phyloP scores from a whole-genome alignment of 2,797 vertebrate species.

The Halcyon chelicuti region DNA sequence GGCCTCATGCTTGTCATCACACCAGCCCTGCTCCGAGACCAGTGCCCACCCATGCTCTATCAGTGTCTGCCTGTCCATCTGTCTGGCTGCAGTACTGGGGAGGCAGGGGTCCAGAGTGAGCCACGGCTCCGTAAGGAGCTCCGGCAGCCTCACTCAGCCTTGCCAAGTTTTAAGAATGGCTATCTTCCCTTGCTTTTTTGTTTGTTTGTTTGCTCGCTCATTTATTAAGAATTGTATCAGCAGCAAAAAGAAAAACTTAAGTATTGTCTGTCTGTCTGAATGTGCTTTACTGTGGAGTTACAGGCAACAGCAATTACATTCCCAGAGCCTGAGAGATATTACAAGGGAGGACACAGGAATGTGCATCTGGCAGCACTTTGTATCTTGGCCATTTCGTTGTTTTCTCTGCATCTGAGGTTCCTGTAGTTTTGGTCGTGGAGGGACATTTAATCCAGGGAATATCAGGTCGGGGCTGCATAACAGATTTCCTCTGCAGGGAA shows the following conservation, averaged over 20 bases:
- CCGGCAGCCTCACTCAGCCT: accelerated
- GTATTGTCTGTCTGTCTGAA: not conserved
- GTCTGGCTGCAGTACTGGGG: accelerated
- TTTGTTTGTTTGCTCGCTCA: not conserved
- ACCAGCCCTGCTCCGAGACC: accelerated
- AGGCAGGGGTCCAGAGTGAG: not conserved
- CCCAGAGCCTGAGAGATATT: conserved; percentile 41
- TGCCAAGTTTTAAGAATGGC: too few species aligned
- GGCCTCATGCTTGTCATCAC: not conserved
- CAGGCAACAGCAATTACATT: conserved; percentile 22
- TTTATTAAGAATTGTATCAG: not conserved
- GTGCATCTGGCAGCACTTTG: conserved; percentile 72
- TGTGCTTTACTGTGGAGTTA: not conserved
- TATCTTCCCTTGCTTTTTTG: not conserved
- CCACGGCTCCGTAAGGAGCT: accelerated
- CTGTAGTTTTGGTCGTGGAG: not conserved
- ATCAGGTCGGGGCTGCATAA: not conserved
- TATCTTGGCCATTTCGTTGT: conserved; percentile 52
- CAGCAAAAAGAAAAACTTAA: not conserved
- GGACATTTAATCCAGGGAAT: not conserved
- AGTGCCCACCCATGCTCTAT: accelerated
- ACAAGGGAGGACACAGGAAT: conserved; percentile 55
- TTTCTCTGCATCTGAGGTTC: conserved; percentile 49
- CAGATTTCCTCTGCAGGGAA: not conserved
- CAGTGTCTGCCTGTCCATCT: not conserved